phyloP scores from a whole-genome alignment of 2,888 invertebrate species.

The Cerceris rybyensis region DNA sequence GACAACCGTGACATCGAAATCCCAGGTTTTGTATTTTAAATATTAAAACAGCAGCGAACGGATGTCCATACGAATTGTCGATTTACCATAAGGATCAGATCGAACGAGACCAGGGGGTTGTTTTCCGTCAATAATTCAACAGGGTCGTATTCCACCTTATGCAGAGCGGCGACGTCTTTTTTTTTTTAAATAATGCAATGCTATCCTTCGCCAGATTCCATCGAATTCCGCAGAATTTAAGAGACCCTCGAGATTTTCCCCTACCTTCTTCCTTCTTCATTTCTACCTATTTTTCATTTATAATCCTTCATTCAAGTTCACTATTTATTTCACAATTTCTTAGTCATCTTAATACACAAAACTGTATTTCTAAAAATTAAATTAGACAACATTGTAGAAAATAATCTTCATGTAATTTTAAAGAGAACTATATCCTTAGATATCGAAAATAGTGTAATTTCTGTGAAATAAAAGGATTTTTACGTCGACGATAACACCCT shows the following conservation, averaged over 20 bases:
- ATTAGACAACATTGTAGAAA: too few relatives aligned
- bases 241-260: constrained; percentile 42
- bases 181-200: constrained; percentile 53
- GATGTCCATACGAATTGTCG: constrained; percentile 70
- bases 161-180: constrained; percentile 20
- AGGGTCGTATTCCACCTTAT: constrained; percentile 11
- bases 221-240: constrained; percentile 57
- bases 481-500: background rate
- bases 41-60: constrained; percentile 57
- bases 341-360: too few relatives aligned
- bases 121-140: constrained; percentile 57
- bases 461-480: background rate
- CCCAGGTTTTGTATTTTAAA: constrained; percentile 46
- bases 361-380: too few relatives aligned
- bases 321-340: background rate
- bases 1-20: constrained; percentile 7
- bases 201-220: constrained; percentile 33
- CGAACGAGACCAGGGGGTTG: constrained; percentile 51
- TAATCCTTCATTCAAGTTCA: background rate
- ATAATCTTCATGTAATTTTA: too few relatives aligned
- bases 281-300: background rate
- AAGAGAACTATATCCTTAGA: too few relatives aligned
- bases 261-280: background rate
- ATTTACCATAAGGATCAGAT: constrained; percentile 72
- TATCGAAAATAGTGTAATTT: background rate